Percentiles rank a stretch among this genome's conserved stretches.
Conservation (phyloP, 2,113 vertebrate species). For the Edolisoma coerulescens region DNA sequence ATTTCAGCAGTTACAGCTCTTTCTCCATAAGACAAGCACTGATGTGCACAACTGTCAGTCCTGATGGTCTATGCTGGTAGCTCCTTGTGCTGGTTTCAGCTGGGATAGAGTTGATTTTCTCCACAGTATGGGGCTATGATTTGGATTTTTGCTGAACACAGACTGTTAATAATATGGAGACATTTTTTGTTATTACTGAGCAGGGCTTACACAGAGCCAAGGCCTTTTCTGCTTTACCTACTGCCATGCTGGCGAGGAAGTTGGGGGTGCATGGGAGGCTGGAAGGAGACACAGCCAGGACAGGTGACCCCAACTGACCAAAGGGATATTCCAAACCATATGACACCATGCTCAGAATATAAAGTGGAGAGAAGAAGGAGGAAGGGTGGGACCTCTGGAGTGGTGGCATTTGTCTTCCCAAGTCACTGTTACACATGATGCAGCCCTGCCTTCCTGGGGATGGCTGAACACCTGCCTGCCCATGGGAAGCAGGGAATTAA, state of each 20-base stretch:
- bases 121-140: neutral
- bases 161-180: neutral
- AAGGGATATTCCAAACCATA: neutral
- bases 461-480: neutral
- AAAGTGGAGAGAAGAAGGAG: no score
- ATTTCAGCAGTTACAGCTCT: neutral
- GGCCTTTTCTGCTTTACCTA: neutral
- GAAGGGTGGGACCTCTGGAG: neutral
- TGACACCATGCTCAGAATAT: neutral
- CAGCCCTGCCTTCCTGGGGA: neutral
- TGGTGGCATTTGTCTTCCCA: neutral
- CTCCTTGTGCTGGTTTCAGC: neutral
- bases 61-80: neutral
- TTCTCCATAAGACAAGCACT: neutral
- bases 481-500: neutral
- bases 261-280: neutral
- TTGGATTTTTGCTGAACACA: neutral
- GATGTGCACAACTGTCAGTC: neutral
- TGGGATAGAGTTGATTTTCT: neutral
- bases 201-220: neutral
- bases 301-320: neutral
- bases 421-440: fast-evolving
- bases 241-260: fast-evolving
- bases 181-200: neutral
- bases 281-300: neutral